These are phyloP conservation scores for Leuciscus idus DNA, from an alignment of 2,113 vertebrate species.

Conservation along the genomic window DNA sequence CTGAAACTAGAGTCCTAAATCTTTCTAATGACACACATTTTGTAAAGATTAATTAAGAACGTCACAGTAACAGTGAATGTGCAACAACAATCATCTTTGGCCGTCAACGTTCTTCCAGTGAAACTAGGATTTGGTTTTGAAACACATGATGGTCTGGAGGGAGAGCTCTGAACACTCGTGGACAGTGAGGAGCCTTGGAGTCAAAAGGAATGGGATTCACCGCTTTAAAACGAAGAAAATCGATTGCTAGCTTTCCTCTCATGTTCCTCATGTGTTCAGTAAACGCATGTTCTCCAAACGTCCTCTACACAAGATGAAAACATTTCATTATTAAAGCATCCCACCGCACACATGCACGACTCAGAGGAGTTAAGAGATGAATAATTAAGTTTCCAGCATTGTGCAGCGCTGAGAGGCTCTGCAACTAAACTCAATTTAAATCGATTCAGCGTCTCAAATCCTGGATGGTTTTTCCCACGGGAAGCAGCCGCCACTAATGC, in stretches of 20 bases:
- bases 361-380: slow-evolving; percentile 49
- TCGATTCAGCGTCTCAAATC: slow-evolving; percentile 64
- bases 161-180: not conserved
- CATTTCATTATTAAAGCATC: not conserved
- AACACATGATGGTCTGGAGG: not conserved
- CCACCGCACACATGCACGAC: not conserved
- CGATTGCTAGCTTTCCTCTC: not conserved
- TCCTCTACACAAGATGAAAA: not conserved
- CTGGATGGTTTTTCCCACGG: slow-evolving; percentile 24
- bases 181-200: not conserved
- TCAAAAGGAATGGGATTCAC: not conserved
- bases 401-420: slow-evolving; percentile 48
- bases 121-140: not conserved
- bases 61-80: too few species aligned
- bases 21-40: too few species aligned
- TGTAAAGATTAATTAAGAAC: too few species aligned
- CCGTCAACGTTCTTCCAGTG: too few species aligned
- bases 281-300: not conserved
- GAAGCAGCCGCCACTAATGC: slow-evolving; percentile 27
- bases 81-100: too few species aligned
- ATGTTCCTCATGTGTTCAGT: not conserved
- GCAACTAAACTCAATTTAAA: slow-evolving; percentile 71
- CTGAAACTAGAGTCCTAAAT: too few species aligned
- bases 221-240: not conserved
- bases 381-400: slow-evolving; percentile 72